Conservation (phyloP, 2,797 vertebrate species). For the Phalanger gymnotis region DNA sequence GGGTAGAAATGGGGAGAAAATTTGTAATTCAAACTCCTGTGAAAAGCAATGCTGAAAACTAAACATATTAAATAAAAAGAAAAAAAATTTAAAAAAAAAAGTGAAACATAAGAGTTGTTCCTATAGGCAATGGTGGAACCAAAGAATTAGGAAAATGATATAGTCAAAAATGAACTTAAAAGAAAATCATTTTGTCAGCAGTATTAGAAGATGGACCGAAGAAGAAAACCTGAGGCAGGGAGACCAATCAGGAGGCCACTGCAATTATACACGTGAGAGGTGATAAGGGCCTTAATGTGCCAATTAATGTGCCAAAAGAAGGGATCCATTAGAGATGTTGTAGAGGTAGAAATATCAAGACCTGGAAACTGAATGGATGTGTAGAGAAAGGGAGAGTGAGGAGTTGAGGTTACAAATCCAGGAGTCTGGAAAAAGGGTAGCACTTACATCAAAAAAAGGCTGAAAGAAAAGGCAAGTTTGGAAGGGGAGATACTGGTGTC, state of each 20-base stretch:
- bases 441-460: background rate
- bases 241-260: background rate
- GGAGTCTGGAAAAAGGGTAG: background rate
- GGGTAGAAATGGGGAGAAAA: no score
- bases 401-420: background rate
- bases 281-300: background rate
- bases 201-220: background rate
- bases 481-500: background rate
- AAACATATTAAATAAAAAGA: no score
- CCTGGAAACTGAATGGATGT: background rate
- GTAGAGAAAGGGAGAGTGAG: background rate
- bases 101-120: background rate
- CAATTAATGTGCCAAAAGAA: background rate
- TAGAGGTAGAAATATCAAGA: background rate
- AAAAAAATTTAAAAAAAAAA: no score
- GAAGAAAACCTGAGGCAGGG: background rate
- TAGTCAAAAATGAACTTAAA: background rate
- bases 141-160: background rate
- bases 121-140: background rate
- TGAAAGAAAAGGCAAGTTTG: background rate
- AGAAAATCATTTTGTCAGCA: background rate
- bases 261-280: background rate
- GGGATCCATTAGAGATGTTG: background rate
- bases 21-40: no score
- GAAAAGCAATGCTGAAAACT: no score